Base-by-base conservation (phyloP, 2,888 invertebrate genomes). In the Sinodicranocentrus sp. region DNA sequence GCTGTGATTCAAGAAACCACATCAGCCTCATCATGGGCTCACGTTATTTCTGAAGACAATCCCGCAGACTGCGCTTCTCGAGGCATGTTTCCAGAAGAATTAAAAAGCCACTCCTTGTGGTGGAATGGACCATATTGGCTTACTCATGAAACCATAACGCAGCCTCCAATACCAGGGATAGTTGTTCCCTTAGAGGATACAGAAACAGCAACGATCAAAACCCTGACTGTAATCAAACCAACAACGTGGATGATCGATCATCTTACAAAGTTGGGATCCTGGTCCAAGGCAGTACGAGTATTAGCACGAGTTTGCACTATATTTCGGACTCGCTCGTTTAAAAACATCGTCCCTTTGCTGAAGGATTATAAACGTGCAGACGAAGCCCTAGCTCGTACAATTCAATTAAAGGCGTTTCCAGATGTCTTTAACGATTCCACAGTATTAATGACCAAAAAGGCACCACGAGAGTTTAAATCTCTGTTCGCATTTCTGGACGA, bases 1-100 rank as follows among this genome's bases (percentile, higher is more conserved):
- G 65, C 85, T 6, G 85, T 88, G 21, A 89, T 89, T 25, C 67
- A 84, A n/a, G 76, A 54, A 2, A 19, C 57, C 10, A 72, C 83
- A 3, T 44, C 44, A 17, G 67, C 80, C 5, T 17, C 63, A 0
- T 54, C 79, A 19, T 89, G 89, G 86, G 85, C 82, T 21, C 86
- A 89, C 65, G 88, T 89, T 21, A 43, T 61, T 2, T 82, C 88
- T 0, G 54, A 84, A 21, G 79, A 86, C 0, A 90, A 89, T 78
- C 89, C 90, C 1, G 90, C 89, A 2, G 90, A 90, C 77, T 73
- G 86, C 6, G 84, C 87, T 1, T 88, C 88, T 13, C 28, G 89
- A 61, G 89, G 89, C 8, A 1, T 87, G n/a, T 17, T 77, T 10
- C 72, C 84, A 0, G 25, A 52, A 0, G 75, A 85, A 21, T 70